Evolutionary conservation across 2,113 vertebrate species (phyloP), one percentile per base, ranked within the genome.

Genomic region (Geococcyx californianus): DNA sequence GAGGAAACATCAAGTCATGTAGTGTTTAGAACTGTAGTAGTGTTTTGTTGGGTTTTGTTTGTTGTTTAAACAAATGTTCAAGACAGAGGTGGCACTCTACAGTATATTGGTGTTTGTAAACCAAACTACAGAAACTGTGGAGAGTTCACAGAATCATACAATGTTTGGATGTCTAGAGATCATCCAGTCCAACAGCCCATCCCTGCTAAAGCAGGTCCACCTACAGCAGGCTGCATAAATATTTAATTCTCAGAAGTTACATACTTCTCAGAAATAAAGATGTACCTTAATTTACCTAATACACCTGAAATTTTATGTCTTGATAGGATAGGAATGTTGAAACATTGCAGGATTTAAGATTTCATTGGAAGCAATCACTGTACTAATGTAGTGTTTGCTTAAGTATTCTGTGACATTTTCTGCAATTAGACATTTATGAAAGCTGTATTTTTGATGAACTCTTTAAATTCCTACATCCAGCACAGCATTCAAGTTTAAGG

Each of bases 361-460:
- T 75, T 38, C 0, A 25, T 34, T 81, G 1, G 10, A 44, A 52
- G 13, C 0, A 1, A 3, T 84, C 3, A 5, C 15, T 64, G 9
- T 54, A 11, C 21, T 63, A 56, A 31, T 8, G 3, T 20, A 14
- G 11, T 24, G 6, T 81, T 84, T 82, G 17, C 20, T 68, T 68
- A 42, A 1, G 10, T 72, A 17, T 82, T 93, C 69, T 75, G 10
- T 47, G 68, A 77, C 2, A 3, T 42, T 86, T 90, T 84, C 42
- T 94, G 20, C 34, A 28, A 7, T 62, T 95, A 62, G 25, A 52
- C 16, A 51, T 85, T 3, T 44, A 25, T 29, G 31, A 80, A 76
- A 62, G 13, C 16, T 60, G 15, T 40, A 17, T 89, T 82, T 81
- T 77, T 10, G 17, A 42, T 38, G 26, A 14, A 45, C 11, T 79